Evolutionary conservation across 2,113 vertebrate species (phyloP).

Genomic region (Phrynosoma platyrhinos): DNA sequence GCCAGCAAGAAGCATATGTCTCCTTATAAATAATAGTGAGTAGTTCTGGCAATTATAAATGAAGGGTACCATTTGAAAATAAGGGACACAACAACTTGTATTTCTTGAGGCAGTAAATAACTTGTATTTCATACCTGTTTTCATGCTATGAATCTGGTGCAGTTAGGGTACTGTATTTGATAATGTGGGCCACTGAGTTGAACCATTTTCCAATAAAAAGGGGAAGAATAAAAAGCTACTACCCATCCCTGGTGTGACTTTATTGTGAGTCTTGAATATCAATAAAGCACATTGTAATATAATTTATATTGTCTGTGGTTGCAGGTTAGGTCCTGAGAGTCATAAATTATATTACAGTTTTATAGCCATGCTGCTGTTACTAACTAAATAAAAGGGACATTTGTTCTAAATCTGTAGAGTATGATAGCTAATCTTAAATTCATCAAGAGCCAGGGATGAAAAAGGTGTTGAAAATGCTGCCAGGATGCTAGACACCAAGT

Average conservation of each 20-base stretch:
- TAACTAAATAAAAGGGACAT: slow-evolving; percentile 75
- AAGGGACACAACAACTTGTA: accelerated
- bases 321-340: slow-evolving; percentile 75
- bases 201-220: slow-evolving; percentile 49
- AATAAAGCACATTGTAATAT: slow-evolving; percentile 65
- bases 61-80: not conserved
- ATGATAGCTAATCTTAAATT: slow-evolving; percentile 60
- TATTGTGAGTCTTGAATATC: slow-evolving; percentile 57
- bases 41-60: slow-evolving; percentile 23
- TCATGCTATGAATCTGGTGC: accelerated
- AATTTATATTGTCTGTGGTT: slow-evolving; percentile 78
- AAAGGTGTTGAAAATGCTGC: slow-evolving; percentile 58
- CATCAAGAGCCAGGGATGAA: slow-evolving; percentile 53
- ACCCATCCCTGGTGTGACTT: slow-evolving; percentile 46
- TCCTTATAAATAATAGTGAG: not conserved
- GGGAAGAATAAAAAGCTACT: slow-evolving; percentile 57
- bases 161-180: accelerated
- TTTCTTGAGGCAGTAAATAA: not conserved
- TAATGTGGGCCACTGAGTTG: slow-evolving; percentile 4
- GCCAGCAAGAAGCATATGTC: not conserved
- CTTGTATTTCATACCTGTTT: not conserved
- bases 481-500: slow-evolving; percentile 44
- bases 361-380: slow-evolving; percentile 73
- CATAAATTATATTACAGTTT: slow-evolving; percentile 72
- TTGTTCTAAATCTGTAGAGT: slow-evolving; percentile 72